Conservation (phyloP, 2,797 vertebrate species). For the Synaphobranchus kaupii region DNA sequence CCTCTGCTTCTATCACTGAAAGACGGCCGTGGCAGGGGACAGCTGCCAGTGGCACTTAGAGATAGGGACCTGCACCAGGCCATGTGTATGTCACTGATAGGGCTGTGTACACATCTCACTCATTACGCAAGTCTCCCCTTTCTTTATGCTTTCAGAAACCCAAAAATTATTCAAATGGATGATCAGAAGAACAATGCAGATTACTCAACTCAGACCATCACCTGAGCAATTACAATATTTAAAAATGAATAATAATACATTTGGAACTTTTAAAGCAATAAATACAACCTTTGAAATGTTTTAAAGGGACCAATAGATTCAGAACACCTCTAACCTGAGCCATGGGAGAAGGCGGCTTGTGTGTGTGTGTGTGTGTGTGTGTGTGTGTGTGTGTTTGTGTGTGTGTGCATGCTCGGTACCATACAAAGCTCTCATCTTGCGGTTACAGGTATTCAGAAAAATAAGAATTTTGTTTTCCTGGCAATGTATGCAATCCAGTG, state of each 20-base stretch:
- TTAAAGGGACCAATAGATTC: not conserved
- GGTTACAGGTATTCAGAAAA: conserved; percentile 17
- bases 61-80: conserved; percentile 62
- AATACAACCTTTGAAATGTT: not conserved
- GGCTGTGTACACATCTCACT: conserved; percentile 53
- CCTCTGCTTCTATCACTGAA: conserved; percentile 54
- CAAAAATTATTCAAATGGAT: not conserved
- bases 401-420: not conserved
- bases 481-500: not conserved
- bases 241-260: not conserved
- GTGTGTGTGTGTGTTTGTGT: not conserved
- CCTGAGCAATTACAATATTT: not conserved
- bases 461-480: not conserved
- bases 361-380: not conserved
- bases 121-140: conserved; percentile 53
- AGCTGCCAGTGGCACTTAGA: conserved; percentile 61
- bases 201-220: not conserved
- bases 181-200: not conserved
- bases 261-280: not conserved
- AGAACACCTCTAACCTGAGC: conserved; percentile 1
- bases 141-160: conserved; percentile 62
- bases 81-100: conserved; percentile 65
- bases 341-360: not conserved
- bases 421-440: not conserved
- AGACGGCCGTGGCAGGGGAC: conserved; percentile 70